A percentile compares a stretch with the other conserved stretches of the same genome.
These are phyloP conservation scores for Palythoa grandis DNA, from an alignment of 92 coral and sea anemone genomes.

Conservation along the genomic window DNA sequence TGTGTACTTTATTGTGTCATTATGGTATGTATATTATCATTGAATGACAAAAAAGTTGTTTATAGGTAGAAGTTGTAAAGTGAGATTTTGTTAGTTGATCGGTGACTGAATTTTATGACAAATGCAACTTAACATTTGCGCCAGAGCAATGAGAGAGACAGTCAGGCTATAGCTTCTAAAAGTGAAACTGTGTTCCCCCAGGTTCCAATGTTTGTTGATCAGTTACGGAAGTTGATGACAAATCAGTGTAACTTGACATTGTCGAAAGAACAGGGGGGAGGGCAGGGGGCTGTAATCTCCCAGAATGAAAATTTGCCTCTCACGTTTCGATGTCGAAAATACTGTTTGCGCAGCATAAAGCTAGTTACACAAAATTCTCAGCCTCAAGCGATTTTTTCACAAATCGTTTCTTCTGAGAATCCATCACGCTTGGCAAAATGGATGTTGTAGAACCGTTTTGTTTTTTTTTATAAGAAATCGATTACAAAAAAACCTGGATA, in stretches of 20 bases:
- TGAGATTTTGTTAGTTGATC: background rate
- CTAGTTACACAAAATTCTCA: too few species aligned
- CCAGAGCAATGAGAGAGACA: background rate
- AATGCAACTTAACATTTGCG: background rate
- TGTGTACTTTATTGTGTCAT: constrained; percentile 3
- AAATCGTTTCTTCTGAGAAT: too few species aligned
- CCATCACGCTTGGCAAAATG: too few species aligned
- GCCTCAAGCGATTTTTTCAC: too few species aligned
- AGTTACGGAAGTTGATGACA: background rate
- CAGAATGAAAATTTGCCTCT: background rate
- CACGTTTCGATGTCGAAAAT: too few species aligned
- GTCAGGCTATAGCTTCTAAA: background rate
- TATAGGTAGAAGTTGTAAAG: background rate
- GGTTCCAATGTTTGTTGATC: background rate
- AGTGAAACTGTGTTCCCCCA: background rate
- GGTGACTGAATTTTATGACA: background rate
- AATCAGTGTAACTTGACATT: too few species aligned
- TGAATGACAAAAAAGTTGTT: background rate
- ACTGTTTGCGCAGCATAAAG: too few species aligned
- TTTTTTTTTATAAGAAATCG: too few species aligned
- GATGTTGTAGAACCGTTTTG: too few species aligned
- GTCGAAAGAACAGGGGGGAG: background rate
- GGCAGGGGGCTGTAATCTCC: background rate
- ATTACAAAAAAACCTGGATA: too few species aligned
- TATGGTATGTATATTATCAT: background rate